A percentile compares a stretch with the other conserved stretches of the same genome.
Evolutionary conservation across 2,797 vertebrate species (phyloP).

Genomic region (Dromococcyx pavoninus): DNA sequence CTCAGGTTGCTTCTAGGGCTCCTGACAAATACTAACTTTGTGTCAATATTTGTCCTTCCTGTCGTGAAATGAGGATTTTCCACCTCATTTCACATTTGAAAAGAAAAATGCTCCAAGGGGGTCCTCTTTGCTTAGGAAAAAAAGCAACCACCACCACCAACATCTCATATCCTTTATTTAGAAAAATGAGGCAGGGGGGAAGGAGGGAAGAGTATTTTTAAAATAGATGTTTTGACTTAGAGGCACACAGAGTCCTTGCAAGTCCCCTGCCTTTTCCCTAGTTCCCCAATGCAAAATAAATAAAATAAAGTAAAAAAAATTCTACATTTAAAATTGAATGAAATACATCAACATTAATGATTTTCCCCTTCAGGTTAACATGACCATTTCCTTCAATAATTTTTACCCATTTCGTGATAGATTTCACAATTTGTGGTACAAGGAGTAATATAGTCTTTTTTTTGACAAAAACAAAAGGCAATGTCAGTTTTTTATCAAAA

Average conservation of each 20-base stretch:
- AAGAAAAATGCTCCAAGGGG: constrained; percentile 77
- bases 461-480: constrained; percentile 73
- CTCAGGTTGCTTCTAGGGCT: constrained; percentile 74
- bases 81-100: constrained; percentile 83
- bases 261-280: constrained; percentile 17
- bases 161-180: constrained; percentile 74
- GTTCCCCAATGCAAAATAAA: constrained; percentile 35
- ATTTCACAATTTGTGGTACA: constrained; percentile 65
- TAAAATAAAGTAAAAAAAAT: constrained; percentile 55
- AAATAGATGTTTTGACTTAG: constrained; percentile 78
- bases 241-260: constrained; percentile 68
- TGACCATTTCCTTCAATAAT: constrained; percentile 71
- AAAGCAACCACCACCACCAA: neutral
- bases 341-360: constrained; percentile 79
- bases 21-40: constrained; percentile 79
- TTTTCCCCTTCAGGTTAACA: constrained; percentile 77
- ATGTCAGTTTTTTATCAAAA: constrained; percentile 68
- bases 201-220: constrained; percentile 47
- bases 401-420: constrained; percentile 68
- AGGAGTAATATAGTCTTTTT: constrained; percentile 32
- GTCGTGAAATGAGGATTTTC: constrained; percentile 84
- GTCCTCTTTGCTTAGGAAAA: constrained; percentile 68
- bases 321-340: constrained; percentile 76
- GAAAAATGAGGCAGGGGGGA: constrained; percentile 70
- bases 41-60: constrained; percentile 84